Percentiles rank a stretch among this genome's conserved stretches.
These are phyloP conservation scores for Scaptomyza hsui DNA, from an alignment of 1,140 invertebrate genomes.

Conservation along the genomic window DNA sequence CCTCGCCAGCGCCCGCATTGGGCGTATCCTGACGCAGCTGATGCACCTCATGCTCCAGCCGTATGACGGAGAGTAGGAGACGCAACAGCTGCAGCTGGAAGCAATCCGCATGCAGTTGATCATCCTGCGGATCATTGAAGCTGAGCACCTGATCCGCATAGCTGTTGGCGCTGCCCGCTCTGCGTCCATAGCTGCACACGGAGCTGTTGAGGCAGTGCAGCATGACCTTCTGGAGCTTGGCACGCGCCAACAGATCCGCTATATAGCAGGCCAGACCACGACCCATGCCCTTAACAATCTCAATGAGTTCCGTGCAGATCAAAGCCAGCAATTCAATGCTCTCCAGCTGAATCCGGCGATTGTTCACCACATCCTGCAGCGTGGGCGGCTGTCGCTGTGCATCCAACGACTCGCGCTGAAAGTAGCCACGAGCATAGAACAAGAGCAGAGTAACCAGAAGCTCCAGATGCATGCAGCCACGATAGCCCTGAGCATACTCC, in stretches of 20 bases:
- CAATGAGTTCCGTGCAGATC: constrained; percentile 90
- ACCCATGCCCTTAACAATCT: constrained; percentile 93
- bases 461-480: constrained; percentile 94
- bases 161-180: constrained; percentile 76
- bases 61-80: constrained; percentile 88
- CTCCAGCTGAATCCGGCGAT: constrained; percentile 90
- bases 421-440: constrained; percentile 93
- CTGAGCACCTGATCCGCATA: constrained; percentile 93
- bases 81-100: constrained; percentile 91
- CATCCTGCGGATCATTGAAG: constrained; percentile 91
- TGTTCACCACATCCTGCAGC: constrained; percentile 90
- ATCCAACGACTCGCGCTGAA: constrained; percentile 87
- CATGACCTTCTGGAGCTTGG: constrained; percentile 95
- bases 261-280: constrained; percentile 93
- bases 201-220: constrained; percentile 93
- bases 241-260: constrained; percentile 91
- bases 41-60: constrained; percentile 90
- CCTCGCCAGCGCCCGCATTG: constrained; percentile 27
- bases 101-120: constrained; percentile 89
- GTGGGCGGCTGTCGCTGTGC: constrained; percentile 86
- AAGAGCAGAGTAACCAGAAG: constrained; percentile 91
- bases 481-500: constrained; percentile 87
- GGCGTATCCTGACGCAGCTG: constrained; percentile 85
- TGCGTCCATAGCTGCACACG: constrained; percentile 85
- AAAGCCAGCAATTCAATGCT: constrained; percentile 91